phyloP scores from a whole-genome alignment of 2,888 invertebrate species.

The Caenorhabditis macrosperma region DNA sequence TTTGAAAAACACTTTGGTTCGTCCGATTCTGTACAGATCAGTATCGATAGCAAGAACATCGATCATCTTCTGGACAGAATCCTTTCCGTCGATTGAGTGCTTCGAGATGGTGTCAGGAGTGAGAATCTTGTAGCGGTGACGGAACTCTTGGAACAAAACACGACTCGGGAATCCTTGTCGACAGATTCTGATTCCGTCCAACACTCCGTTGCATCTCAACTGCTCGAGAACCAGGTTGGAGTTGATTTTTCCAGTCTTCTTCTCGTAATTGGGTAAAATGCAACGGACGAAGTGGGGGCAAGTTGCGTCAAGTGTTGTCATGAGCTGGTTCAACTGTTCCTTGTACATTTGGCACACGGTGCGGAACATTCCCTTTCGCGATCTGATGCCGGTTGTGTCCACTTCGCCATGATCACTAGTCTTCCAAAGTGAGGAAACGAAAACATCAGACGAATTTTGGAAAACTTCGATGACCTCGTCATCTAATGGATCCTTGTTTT shows the following conservation, averaged over 20 bases:
- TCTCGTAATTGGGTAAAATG: constrained; percentile 99
- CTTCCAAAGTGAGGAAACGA: constrained; percentile 98
- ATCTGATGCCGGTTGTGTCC: constrained; percentile 91
- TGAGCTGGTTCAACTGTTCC: constrained; percentile 96
- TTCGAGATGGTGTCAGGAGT: constrained; percentile 99
- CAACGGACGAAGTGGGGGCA: constrained; percentile 99
- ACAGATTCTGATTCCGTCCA: constrained; percentile 99
- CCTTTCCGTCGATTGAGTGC: constrained; percentile 99
- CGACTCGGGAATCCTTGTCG: constrained; percentile 99
- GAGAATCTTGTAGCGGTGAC: constrained; percentile 96
- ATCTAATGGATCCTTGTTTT: constrained; percentile 99
- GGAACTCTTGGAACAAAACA: constrained; percentile 94
- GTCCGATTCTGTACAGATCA: constrained; percentile 96
- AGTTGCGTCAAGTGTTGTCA: constrained; percentile 90
- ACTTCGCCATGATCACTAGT: constrained; percentile 98
- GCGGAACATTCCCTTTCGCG: constrained; percentile 91
- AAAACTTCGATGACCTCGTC: constrained; percentile 97
- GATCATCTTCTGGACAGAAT: constrained; percentile 91
- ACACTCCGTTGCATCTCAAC: constrained; percentile 96
- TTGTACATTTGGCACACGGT: constrained; percentile 93
- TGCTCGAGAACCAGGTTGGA: constrained; percentile 97
- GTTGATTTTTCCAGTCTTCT: constrained; percentile 97
- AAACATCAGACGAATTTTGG: constrained; percentile 95
- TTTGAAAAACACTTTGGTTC: constrained; percentile 96
- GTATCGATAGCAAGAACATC: constrained; percentile 95